Base-by-base conservation (phyloP, 2,888 invertebrate species). In the Pasiphila rectangulata region DNA sequence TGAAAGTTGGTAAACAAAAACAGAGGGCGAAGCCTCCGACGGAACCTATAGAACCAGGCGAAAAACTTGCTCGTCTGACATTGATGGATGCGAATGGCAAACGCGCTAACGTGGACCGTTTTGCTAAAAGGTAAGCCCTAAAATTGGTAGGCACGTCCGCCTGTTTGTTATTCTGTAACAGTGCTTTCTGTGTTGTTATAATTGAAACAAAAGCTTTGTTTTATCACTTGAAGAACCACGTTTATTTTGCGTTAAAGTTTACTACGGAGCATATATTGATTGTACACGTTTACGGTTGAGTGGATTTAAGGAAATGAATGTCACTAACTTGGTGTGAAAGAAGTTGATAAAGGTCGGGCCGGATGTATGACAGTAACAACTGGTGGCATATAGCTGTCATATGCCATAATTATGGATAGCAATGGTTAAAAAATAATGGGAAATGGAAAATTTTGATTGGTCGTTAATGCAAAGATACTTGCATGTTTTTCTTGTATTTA, bases 1-100 rank as follows among this genome's bases (percentile, higher is more conserved):
- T 69, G 75, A 80, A 80, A 84, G 79, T 79, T 79, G 67, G 74
- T 75, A 74, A 82, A 83, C 80, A 81, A 84, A 85, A 85, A 83
- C 80, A 74, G 69, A 59, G 68, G 66, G 67, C 69, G 69, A 69
- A 67, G 69, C 74, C 71, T 78, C 74, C 69, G 72, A 71, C 75
- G 71, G 68, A 74, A 75, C 79, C 75, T 72, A 70, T 73, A 71
- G 67, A 74, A 75, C 78, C 75, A 32, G 32, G 68, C 73, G 79
- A 83, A 87, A 86, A 86, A 84, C 82, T 85, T 81, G 76, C 63
- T 74, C 63, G 51, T 51, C 54, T 79, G 87, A 85, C 86, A 72
- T 72, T 87, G 87, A 87, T 86, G 76, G 83, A 87, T 87, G 85
- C 67, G 70, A 63, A 61, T 63, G 63, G 68, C 72, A 64, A 69